Base-by-base conservation (phyloP, 30 jellyfish, hydroid and myxozoan species). In the Catostylus mosaicus region DNA sequence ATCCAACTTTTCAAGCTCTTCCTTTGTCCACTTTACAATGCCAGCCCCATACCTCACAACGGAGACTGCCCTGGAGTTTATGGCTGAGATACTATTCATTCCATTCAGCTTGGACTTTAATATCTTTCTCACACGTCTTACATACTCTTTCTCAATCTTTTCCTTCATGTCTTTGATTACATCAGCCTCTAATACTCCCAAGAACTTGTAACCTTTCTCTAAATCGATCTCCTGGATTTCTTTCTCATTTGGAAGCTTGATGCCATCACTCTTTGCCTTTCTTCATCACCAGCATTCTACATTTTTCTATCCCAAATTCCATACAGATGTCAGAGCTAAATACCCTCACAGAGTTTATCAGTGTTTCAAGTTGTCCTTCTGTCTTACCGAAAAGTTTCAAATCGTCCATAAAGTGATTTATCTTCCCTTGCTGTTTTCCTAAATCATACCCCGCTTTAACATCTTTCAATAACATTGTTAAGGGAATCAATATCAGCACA, bases 261-360 rank as follows among this genome's bases (percentile, higher is more conserved):
- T 2, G 27, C 80, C 56, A 27, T 74, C 80, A 1, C 75, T 74
- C 79, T 51, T 45, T 74, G 50, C 86, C 86, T 51, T 33, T 74
- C 52, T 45, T 74, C 75, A 43, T 47, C 4, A 74, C 35, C 54
- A 51, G 52, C 26, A 45, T 26, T 16, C 79, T 81, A 74, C 73
- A 70, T 27, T 70, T 70, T 3, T 22, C 31, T 30, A 70, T 31
- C 36, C 83, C 83, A 34, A 10, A 74, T 48, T 74, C 86, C 86
- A 74, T 74, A 45, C 52, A 11, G 50, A 45, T 48, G 52, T 51
- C 86, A 20, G 46, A 24, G 54, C 79, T 16, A 27, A 43, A 74
- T 45, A 9, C 54, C 74, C 52, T 46, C 80, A 74, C 80, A 16
- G 83, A 32, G 23, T 30, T 70, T 70, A 70, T 30, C 31, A 31